Evolutionary conservation across 2,113 vertebrate species (phyloP).

Genomic region (Pterocles gutturalis): DNA sequence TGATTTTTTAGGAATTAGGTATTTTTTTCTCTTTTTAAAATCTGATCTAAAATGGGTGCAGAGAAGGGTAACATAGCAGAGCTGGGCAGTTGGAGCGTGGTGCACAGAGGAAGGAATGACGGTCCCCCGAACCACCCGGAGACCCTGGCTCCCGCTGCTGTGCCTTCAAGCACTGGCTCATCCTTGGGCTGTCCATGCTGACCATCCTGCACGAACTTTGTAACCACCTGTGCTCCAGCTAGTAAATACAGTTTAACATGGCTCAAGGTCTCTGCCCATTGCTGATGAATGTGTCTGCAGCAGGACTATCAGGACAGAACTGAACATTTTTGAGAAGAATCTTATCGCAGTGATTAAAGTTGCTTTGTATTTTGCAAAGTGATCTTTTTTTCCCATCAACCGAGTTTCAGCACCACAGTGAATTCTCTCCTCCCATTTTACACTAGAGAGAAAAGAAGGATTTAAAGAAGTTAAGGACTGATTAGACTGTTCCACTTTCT

Average conservation of each 20-base stretch:
- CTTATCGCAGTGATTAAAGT: slow-evolving; percentile 62
- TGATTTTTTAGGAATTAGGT: background rate
- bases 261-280: slow-evolving; percentile 5
- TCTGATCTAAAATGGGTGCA: background rate
- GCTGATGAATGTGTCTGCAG: background rate
- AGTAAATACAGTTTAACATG: background rate
- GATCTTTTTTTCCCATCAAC: background rate
- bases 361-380: background rate
- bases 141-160: background rate
- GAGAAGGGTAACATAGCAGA: background rate
- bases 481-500: background rate
- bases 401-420: background rate
- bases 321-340: background rate
- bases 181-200: background rate
- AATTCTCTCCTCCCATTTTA: background rate
- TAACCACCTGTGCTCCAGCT: background rate
- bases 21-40: background rate
- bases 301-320: background rate
- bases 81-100: rapidly evolving
- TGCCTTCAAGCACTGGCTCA: background rate
- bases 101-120: background rate
- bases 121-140: background rate
- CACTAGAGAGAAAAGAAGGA: background rate
- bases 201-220: background rate
- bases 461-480: background rate